phyloP scores from a whole-genome alignment of 2,888 invertebrate species.

The Acanthopleura granulata region DNA sequence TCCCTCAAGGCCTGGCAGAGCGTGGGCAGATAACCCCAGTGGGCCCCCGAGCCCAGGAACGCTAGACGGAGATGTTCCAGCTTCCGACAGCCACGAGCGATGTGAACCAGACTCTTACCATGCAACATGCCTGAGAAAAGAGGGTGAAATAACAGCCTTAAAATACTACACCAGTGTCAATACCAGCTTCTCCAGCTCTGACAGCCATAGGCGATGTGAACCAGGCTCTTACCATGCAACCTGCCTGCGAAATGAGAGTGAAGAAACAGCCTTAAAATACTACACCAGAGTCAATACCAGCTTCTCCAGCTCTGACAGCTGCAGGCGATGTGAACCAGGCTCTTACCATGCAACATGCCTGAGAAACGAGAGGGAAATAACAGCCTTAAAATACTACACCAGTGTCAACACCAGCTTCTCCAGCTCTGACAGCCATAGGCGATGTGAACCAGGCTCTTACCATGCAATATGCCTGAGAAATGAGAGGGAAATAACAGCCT shows the following conservation, averaged over 20 bases:
- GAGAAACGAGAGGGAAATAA: conserved; percentile 19
- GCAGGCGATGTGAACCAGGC: conserved; percentile 45
- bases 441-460: conserved; percentile 44
- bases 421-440: conserved; percentile 44
- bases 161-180: too few species aligned
- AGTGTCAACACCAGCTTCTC: too few species aligned
- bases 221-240: conserved; percentile 39
- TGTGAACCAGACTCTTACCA: conserved; percentile 43
- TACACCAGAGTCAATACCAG: too few species aligned
- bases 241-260: conserved; percentile 39
- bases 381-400: neutral
- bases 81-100: conserved; percentile 44
- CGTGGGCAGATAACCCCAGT: conserved; percentile 35
- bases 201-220: conserved; percentile 47
- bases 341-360: conserved; percentile 45
- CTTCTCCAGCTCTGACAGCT: conserved; percentile 46
- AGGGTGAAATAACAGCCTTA: conserved; percentile 9
- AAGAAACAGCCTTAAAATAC: neutral
- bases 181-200: conserved; percentile 40
- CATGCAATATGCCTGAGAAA: conserved; percentile 41
- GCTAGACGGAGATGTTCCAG: conserved; percentile 50
- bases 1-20: conserved; percentile 44
- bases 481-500: conserved; percentile 10
- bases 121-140: conserved; percentile 40
- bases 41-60: conserved; percentile 48